Percentiles rank a stretch among this genome's conserved stretches.
These are phyloP conservation scores for Stictonetta naevosa DNA, from an alignment of 2,113 vertebrate species.

Conservation along the genomic window DNA sequence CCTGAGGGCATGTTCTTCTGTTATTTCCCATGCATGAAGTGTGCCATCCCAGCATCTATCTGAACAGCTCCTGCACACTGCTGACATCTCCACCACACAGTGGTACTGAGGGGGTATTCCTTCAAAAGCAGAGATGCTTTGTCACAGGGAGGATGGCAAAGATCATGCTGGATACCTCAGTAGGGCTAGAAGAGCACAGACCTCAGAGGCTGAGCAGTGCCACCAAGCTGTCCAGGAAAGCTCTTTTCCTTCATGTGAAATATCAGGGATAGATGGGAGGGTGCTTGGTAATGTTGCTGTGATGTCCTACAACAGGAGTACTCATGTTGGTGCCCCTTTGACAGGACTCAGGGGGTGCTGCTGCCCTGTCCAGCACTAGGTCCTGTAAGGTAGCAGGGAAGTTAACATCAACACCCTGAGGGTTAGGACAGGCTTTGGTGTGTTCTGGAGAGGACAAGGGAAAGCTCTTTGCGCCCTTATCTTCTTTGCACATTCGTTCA, in stretches of 20 bases:
- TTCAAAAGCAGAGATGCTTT: not conserved
- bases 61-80: not conserved
- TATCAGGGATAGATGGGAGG: not conserved
- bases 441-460: not conserved
- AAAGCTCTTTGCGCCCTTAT: not conserved
- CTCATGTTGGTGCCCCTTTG: not conserved
- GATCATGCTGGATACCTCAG: not conserved
- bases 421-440: not conserved
- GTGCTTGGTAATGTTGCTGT: not conserved
- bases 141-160: too few species aligned
- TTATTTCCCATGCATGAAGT: not conserved
- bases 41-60: not conserved
- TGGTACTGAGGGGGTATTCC: not conserved
- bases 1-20: not conserved
- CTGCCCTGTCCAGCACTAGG: rapidly evolving
- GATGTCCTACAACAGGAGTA: not conserved
- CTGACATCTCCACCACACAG: not conserved
- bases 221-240: not conserved
- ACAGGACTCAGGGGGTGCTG: not conserved
- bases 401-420: not conserved
- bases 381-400: rapidly evolving
- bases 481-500: not conserved
- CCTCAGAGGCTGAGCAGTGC: not conserved
- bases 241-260: not conserved
- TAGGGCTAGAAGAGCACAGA: not conserved